A percentile compares a stretch with the other conserved stretches of the same genome.
These are phyloP conservation scores for Chunga burmeisteri DNA, from an alignment of 2,113 vertebrate genomes.

Conservation along the genomic window DNA sequence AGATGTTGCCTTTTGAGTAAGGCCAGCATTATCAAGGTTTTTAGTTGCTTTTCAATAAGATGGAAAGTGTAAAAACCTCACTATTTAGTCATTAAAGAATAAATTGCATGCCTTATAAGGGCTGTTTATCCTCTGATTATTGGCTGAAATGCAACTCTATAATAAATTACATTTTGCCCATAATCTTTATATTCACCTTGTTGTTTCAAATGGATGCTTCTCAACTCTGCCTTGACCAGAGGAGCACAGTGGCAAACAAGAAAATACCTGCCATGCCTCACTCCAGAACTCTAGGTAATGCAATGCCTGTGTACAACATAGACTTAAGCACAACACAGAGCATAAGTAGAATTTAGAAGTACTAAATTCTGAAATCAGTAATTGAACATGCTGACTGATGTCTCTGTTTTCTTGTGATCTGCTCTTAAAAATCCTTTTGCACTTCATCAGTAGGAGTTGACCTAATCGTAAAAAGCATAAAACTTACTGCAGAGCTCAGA, in stretches of 20 bases:
- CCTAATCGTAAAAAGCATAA: background rate
- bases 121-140: background rate
- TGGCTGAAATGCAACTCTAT: background rate
- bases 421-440: background rate
- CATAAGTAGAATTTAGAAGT: background rate
- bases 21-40: background rate
- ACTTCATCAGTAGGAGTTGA: background rate
- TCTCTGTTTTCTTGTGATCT: background rate
- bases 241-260: background rate
- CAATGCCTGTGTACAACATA: background rate
- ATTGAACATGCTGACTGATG: background rate
- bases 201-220: background rate
- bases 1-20: background rate
- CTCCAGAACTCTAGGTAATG: background rate
- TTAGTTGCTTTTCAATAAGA: background rate
- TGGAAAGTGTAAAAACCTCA: background rate
- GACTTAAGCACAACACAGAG: background rate
- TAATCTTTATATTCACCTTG: background rate
- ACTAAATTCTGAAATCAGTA: background rate
- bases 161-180: background rate
- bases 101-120: background rate
- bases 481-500: background rate
- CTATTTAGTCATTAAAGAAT: background rate
- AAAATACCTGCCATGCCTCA: background rate
- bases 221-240: background rate